Base-by-base conservation (phyloP, 2,113 vertebrate genomes). In the Centropristis striata region DNA sequence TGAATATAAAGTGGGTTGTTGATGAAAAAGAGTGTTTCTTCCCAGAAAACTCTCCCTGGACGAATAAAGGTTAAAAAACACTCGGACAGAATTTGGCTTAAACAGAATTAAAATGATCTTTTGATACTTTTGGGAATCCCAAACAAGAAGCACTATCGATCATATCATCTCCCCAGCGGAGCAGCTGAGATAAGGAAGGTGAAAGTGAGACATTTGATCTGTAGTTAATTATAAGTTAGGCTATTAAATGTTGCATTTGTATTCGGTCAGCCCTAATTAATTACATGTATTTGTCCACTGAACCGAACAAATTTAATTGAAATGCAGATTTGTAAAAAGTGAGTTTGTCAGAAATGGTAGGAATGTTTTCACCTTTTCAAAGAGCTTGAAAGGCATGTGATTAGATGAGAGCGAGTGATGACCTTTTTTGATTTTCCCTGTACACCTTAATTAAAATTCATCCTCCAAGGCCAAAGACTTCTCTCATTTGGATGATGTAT, bases 321-420 rank as follows among this genome's bases (percentile, higher is more conserved):
- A 86, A 85, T 82, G 80, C 79, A 77, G 83, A 86, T 88, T 83
- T 66, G 78, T n/a, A 58, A 32, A 66, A 67, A 78, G 46, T 58
- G 61, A 66, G 64, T 83, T 78, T 63, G 57, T 78, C 61, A 53
- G 66, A 71, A n/a, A 78, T 37, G 57, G 76, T 37, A 54, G 81
- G 58, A 73, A 50, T 60, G 21, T 78, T 83, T 88, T 76, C 83
- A 86, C 74, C 66, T 89, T 86, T 58, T 70, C 37, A 85, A 80
- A 61, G 36, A 59, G 76, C 44, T 66, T 86, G 81, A 88, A 70
- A 70, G 74, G 73, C 36, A 53, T 81, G 78, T 71, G 88, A 92
- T 90, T 78, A 87, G 88, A 90, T 90, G 68, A 85, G 86, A 81
- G 86, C 61, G 8, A 65, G 53, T 18, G 80, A 86, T 88, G 74